Base-by-base conservation (phyloP, 2,888 invertebrate species). In the Serripes groenlandicus region DNA sequence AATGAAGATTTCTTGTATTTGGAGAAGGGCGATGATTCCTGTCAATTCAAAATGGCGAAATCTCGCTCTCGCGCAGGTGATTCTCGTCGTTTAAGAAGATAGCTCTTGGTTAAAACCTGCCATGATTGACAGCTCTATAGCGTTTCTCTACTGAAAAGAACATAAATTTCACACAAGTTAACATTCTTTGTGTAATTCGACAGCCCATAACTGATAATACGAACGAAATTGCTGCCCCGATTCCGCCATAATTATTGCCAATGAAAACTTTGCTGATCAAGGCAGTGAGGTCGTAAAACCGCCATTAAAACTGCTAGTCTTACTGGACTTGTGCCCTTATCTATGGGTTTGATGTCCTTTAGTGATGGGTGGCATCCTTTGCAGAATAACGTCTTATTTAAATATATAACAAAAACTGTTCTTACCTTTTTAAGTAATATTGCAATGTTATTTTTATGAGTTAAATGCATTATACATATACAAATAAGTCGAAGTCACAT, bases 161-260 rank as follows among this genome's bases (percentile, higher is more conserved):
- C 81, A 84, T 84, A 81, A 81, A 84, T 73, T 78, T 84, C 76
- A 81, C 78, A 84, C 84, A 75, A 84, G 75, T 78, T 70, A 73
- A 71, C 56, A 68, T 73, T 73, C 69, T 72, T 72, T 78, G 68
- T 78, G 78, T 68, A 78, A 78, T 68, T 68, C 68, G 73, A 74
- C 73, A 68, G 66, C 66, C 23, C 66, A 66, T 66, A 66, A 66
- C 66, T 23, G 66, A 42, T 66, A 66, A 66, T 66, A 66, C 66
- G 66, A 66, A 35, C 66, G 42, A 66, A 66, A 66, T 66, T 66
- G 42, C 66, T 66, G 66, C 66, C 66, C 18, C 66, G 35, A 66
- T 66, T 66, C 28, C 21, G 66, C 66, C 66, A 28, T 37, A 66
- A 66, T 66, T 37, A 66, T 66, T 37, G 66, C 66, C 66, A 66